A percentile compares a stretch with the other conserved stretches of the same genome.
phyloP scores from a whole-genome alignment of 2,797 vertebrate species.

The Rachycentron canadum region DNA sequence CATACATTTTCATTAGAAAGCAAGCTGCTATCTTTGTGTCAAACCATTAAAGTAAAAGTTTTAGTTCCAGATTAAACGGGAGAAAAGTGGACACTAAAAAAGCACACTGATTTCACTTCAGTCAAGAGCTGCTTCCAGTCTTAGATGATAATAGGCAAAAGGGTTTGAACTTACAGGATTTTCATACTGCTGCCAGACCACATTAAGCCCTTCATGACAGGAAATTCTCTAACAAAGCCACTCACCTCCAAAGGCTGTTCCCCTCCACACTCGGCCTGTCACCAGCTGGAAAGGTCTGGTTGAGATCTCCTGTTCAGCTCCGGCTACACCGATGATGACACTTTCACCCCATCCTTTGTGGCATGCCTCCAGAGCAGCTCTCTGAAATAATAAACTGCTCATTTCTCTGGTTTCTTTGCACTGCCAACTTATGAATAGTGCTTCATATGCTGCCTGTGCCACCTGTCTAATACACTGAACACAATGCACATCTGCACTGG shows the following conservation, averaged over 20 bases:
- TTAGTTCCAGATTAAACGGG: background rate
- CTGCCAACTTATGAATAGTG: background rate
- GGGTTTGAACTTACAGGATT: background rate
- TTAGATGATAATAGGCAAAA: background rate
- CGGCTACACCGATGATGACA: conserved; percentile 95
- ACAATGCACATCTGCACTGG: background rate
- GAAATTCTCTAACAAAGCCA: background rate
- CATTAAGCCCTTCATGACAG: conserved; percentile 4
- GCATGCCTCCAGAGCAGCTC: conserved; percentile 94
- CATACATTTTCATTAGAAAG: background rate
- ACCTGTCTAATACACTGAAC: background rate
- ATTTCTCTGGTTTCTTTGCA: conserved; percentile 9
- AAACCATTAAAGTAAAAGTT: background rate
- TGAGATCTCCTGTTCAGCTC: conserved; percentile 93
- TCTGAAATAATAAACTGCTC: conserved; percentile 80
- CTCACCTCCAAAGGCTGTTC: conserved; percentile 96
- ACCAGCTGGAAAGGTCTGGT: conserved; percentile 97
- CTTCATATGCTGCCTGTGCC: background rate
- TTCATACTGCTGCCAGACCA: background rate
- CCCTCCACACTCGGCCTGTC: conserved; percentile 95
- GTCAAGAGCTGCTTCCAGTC: background rate
- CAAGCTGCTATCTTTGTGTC: background rate
- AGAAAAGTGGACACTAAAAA: background rate
- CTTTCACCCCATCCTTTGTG: conserved; percentile 99
- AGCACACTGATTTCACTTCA: background rate